phyloP scores from a whole-genome alignment of 2,888 invertebrate genomes.

The Ormyrus thymus region DNA sequence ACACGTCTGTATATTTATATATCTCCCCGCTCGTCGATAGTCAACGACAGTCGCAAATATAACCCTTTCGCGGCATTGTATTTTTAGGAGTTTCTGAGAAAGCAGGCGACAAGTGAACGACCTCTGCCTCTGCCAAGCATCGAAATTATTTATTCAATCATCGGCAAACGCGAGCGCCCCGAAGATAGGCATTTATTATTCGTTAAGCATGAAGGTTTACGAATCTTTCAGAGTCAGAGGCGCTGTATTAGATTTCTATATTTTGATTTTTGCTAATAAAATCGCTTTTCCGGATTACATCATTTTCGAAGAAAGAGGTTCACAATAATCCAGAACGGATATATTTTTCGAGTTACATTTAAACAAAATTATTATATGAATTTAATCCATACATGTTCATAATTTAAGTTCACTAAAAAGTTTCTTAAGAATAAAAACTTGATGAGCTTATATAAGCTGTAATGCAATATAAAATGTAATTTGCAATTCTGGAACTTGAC shows the following conservation, averaged over 20 bases:
- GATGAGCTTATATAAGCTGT: too few species aligned
- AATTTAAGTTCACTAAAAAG: too few species aligned
- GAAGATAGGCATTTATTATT: constrained; percentile 15
- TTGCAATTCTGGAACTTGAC: too few species aligned
- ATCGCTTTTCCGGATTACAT: too few species aligned
- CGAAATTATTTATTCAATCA: constrained; percentile 43
- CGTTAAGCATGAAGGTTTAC: neutral
- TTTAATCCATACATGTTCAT: too few species aligned
- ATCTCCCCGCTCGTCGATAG: constrained; percentile 17
- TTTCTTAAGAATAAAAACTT: too few species aligned
- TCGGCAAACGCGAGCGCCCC: constrained; percentile 7
- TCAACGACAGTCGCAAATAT: constrained; percentile 29
- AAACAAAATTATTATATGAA: neutral
- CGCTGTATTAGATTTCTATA: too few species aligned
- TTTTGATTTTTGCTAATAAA: too few species aligned
- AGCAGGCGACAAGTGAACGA: constrained; percentile 33
- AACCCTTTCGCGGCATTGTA: constrained; percentile 44
- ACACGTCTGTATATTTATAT: neutral
- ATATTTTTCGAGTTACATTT: neutral
- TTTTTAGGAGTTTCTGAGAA: constrained; percentile 52
- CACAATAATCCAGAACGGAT: too few species aligned
- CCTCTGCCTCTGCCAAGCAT: constrained; percentile 11
- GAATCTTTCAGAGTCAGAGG: neutral
- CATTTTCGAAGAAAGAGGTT: too few species aligned
- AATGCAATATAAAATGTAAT: too few species aligned